Evolutionary conservation across 2,797 vertebrate genomes (phyloP).

Genomic region (Amblyopsis hoosieri): DNA sequence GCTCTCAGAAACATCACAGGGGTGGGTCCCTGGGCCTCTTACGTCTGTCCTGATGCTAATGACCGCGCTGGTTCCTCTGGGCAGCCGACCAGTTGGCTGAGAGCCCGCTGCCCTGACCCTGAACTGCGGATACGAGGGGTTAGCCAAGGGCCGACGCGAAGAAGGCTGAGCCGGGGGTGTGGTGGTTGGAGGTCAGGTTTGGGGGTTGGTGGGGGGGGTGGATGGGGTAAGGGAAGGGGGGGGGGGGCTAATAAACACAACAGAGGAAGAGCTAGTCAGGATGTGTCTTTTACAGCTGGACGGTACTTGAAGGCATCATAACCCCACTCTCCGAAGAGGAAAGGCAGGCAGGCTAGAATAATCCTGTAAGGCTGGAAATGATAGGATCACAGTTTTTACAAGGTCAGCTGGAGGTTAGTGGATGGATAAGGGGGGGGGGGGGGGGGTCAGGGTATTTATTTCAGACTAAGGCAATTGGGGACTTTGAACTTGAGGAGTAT

Average conservation of each 20-base stretch:
- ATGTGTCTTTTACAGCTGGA: constrained; percentile 78
- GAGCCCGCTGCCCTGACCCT: constrained; percentile 75
- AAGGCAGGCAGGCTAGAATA: constrained; percentile 68
- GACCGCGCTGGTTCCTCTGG: constrained; percentile 60
- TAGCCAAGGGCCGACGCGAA: constrained; percentile 73
- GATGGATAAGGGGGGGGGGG: constrained; percentile 47
- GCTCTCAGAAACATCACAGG: constrained; percentile 66
- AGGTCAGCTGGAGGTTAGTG: constrained; percentile 60
- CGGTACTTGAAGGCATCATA: constrained; percentile 77
- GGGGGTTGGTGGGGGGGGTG: constrained; percentile 27
- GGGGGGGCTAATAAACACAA: constrained; percentile 75
- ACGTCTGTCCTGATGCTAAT: constrained; percentile 52
- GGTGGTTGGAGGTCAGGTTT: constrained; percentile 31
- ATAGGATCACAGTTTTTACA: constrained; percentile 66
- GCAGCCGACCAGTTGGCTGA: constrained; percentile 69
- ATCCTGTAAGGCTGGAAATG: constrained; percentile 75
- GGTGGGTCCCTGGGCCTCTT: constrained; percentile 63
- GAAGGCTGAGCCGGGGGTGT: constrained; percentile 53
- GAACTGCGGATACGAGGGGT: constrained; percentile 73
- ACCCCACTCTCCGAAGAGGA: constrained; percentile 67
- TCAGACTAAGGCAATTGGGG: constrained; percentile 22
- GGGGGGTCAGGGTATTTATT: constrained; percentile 36
- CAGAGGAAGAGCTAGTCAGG: constrained; percentile 79
- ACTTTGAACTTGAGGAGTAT: constrained; percentile 28
- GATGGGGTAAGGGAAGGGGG: constrained; percentile 31